Evolutionary conservation across 2,888 invertebrate genomes (phyloP).

Genomic region (Cataglyphis livida): DNA sequence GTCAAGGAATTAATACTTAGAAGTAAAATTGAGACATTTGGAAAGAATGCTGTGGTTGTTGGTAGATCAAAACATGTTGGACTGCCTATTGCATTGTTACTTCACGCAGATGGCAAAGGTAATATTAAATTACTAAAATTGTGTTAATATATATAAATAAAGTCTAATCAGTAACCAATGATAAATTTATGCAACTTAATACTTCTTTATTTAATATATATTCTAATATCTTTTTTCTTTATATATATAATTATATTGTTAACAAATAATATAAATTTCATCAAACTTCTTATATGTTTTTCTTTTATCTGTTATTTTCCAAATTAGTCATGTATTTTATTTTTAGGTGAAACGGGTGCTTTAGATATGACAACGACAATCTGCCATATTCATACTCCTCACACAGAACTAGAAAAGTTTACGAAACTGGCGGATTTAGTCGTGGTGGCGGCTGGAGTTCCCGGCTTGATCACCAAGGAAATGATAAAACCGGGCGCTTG

Average conservation of each 20-base stretch:
- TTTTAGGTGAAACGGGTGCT: conserved; percentile 86
- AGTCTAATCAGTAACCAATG: neutral
- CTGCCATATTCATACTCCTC: conserved; percentile 95
- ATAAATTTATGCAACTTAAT: neutral
- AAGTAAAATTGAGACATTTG: conserved; percentile 91
- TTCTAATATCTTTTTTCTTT: neutral
- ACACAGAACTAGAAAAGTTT: conserved; percentile 90
- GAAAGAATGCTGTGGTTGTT: conserved; percentile 95
- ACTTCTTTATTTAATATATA: neutral
- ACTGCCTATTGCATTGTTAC: conserved; percentile 94
- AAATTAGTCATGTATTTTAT: neutral
- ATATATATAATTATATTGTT: neutral
- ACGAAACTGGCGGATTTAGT: conserved; percentile 92
- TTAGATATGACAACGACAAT: conserved; percentile 96
- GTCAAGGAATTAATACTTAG: conserved; percentile 85
- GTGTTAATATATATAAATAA: neutral
- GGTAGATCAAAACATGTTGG: conserved; percentile 97
- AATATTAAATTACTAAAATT: conserved; percentile 74
- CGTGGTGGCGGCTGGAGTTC: conserved; percentile 91
- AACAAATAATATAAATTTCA: neutral
- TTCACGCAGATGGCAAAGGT: conserved; percentile 92
- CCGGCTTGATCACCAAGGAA: conserved; percentile 91
- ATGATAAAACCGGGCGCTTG: conserved; percentile 96
- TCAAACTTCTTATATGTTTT: neutral
- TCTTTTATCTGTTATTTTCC: neutral